Evolutionary conservation across 2,888 invertebrate genomes (phyloP), one percentile per base, ranked within the genome.

Genomic region (Chrysolina haemoptera): DNA sequence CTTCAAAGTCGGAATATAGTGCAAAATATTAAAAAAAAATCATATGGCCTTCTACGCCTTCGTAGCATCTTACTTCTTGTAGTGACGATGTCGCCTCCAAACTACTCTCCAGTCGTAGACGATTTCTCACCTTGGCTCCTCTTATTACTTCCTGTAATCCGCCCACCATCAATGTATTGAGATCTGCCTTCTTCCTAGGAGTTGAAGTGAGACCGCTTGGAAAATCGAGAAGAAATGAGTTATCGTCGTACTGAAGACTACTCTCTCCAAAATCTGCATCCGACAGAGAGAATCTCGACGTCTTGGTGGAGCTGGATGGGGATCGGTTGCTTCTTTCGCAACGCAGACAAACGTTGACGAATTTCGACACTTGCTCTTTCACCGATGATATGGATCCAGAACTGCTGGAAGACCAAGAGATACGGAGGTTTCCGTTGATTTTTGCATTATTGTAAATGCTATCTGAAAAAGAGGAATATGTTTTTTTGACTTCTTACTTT

Each of bases 321-420:
- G 27, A 8, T 10, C 5, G 55, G 11, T 40, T 14, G 8, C 6
- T n/a, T 20, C 12, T 70, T n/a, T 63, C 64, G 16, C 12, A 18
- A n/a, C 43, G 68, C 14, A 71, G 55, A 20, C 67, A 67, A 27
- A 71, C 59, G 59, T 71, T 71, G 5, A 71, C 71, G 27, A 53
- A 66, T 22, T 69, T 68, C 27, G 75, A 69, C 16, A 40, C 18
- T 71, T 68, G 63, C 62, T 75, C 75, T 75, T 55, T 69, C 12
- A 62, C 11, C 18, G 71, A 69, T 6, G 43, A 22, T 35, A 75
- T 69, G 3, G 69, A 69, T 43, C 74, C 74, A 1, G 41, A 59
- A 53, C 71, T 71, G 59, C 43, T 69, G 12, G 69, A 66, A 8
- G 71, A 71, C 75, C 75, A 75, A 12, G 71, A 64, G 16, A 40